Conservation (phyloP, 2,888 invertebrate species). For the Apotomis betuletana region DNA sequence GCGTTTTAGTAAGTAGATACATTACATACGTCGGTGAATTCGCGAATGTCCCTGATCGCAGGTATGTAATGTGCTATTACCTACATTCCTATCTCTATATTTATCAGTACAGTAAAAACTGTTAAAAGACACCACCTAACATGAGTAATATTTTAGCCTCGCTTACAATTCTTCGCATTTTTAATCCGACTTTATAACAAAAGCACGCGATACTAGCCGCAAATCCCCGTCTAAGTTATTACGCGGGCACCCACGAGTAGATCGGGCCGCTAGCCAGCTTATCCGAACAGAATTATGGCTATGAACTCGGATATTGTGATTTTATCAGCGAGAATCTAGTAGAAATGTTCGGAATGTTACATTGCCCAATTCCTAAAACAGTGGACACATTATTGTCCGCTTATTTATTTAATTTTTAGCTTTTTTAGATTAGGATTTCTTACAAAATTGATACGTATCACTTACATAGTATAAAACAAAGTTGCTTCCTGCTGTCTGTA, state of each 20-base stretch:
- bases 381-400: too few species aligned
- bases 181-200: not conserved
- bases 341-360: not conserved
- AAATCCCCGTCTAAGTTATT: constrained; percentile 3
- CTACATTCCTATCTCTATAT: too few species aligned
- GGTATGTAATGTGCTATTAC: too few species aligned
- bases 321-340: constrained; percentile 5
- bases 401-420: too few species aligned
- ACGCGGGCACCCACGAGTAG: not conserved
- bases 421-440: too few species aligned
- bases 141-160: not conserved
- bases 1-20: too few species aligned
- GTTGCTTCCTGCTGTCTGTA: too few species aligned
- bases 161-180: not conserved
- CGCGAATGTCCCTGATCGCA: too few species aligned
- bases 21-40: too few species aligned
- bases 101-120: not conserved
- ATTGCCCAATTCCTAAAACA: too few species aligned
- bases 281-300: constrained; percentile 9
- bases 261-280: constrained; percentile 3
- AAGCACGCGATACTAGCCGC: constrained; percentile 2
- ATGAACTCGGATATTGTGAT: not conserved
- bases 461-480: too few species aligned
- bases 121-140: not conserved
- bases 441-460: too few species aligned